A percentile compares a stretch with the other conserved stretches of the same genome.
Conservation (phyloP, 2,888 invertebrate species). For the Orchesella flavescens region DNA sequence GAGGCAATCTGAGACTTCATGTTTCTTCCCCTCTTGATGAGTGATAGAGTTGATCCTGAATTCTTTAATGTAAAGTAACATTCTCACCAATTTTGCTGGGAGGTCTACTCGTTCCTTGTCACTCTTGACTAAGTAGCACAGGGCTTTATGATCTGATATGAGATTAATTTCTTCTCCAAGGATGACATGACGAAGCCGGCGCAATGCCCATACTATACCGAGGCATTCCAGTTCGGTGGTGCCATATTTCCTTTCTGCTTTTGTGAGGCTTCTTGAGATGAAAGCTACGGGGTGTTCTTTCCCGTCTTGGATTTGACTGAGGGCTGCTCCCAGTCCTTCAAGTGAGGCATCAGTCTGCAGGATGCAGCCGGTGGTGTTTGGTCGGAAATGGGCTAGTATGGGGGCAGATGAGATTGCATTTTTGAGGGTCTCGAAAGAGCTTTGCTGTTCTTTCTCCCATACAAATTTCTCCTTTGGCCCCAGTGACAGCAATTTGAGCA, state of each 20-base stretch:
- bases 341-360: conserved; percentile 6
- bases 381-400: neutral
- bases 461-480: neutral
- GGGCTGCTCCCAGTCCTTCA: neutral
- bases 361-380: neutral
- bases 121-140: conserved; percentile 5
- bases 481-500: neutral
- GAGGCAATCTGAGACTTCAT: neutral
- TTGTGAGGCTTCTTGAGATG: neutral
- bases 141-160: conserved; percentile 5
- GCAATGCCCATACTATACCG: neutral
- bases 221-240: neutral
- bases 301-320: neutral
- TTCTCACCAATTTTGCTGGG: neutral
- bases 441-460: neutral
- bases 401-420: neutral
- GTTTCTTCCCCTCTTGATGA: conserved; percentile 5
- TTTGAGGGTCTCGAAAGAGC: conserved; percentile 16
- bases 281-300: neutral
- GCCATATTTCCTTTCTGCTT: neutral
- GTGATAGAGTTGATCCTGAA: neutral
- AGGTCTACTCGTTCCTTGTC: neutral
- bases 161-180: neutral
- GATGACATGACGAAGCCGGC: conserved; percentile 3
- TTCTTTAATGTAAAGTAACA: conserved; percentile 2